Base-by-base conservation (phyloP, 2,888 invertebrate species). In the Chloroclysta siterata region DNA sequence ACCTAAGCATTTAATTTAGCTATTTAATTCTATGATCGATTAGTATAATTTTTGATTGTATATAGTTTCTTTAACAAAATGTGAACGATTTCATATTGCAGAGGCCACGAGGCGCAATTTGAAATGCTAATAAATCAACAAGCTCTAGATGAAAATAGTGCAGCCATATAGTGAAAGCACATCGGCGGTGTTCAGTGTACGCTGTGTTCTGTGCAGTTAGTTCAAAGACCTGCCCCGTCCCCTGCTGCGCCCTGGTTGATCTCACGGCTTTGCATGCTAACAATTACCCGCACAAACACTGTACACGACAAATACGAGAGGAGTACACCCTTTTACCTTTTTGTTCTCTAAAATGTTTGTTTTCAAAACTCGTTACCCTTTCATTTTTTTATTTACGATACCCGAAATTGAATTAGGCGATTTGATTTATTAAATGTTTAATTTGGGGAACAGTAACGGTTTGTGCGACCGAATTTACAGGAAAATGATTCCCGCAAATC, bases 341-440 rank as follows among this genome's bases (percentile, higher is more conserved):
- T 84, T 85, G 84, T 85, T 81, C 79, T 79, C 80, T 82, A 82
- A 85, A 87, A 81, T 89, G 84, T 89, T 90, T 90, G 86, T 88
- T 90, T 88, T 87, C 77, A 80, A 86, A 89, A 87, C 88, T 88
- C 84, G 84, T 87, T 87, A 87, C 87, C 85, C 85, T 79, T 76
- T 81, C 79, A 83, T 85, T 84, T 85, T 85, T 65, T 85, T 85
- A 88, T 89, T 89, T 88, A 86, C 84, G 84, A 84, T 84, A 78
- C 74, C 69, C 76, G 72, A 85, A 88, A 88, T 86, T 84, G 84
- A 81, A 84, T 86, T 81, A 83, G 83, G 73, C 72, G 62, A 68
- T 72, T 82, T 89, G 86, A 90, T 90, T 88, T 89, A 90, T 88
- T 79, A 83, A 84, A 88, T 86, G 84, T 85, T 87, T 90, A 87